Conservation (phyloP, 2,797 vertebrate species). For the Chrosomus eos region DNA sequence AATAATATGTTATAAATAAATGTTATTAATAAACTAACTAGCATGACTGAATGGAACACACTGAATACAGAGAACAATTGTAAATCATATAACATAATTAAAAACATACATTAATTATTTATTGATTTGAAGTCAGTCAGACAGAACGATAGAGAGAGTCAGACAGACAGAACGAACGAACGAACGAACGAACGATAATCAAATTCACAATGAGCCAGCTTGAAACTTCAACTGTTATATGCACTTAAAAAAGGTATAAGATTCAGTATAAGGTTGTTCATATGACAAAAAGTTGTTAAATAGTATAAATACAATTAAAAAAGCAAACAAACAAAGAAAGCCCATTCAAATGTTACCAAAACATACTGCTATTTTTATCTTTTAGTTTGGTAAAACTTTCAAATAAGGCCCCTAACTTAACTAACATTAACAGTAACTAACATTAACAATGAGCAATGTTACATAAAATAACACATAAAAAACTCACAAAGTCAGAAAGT, state of each 20-base stretch:
- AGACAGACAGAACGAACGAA: no score
- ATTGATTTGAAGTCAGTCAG: no score
- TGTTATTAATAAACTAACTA: no score
- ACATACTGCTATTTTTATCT: not conserved
- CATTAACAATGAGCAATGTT: not conserved
- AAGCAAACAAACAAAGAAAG: no score
- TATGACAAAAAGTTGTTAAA: not conserved
- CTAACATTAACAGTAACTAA: not conserved
- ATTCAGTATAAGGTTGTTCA: not conserved
- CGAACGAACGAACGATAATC: not conserved
- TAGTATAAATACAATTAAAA: no score
- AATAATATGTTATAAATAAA: no score
- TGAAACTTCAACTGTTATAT: not conserved
- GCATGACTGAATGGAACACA: no score
- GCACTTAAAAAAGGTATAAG: not conserved
- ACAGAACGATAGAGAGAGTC: no score
- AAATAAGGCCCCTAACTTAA: not conserved
- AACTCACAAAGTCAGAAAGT: not conserved
- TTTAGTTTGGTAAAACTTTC: not conserved
- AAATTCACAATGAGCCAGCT: not conserved
- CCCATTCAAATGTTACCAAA: no score
- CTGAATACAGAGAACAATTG: no score
- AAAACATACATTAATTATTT: no score
- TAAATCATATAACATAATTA: not conserved
- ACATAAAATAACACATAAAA: no score